These are phyloP conservation scores for Caenorhabditis sp. DNA, from an alignment of 2,888 invertebrate species.

Conservation along the genomic window DNA sequence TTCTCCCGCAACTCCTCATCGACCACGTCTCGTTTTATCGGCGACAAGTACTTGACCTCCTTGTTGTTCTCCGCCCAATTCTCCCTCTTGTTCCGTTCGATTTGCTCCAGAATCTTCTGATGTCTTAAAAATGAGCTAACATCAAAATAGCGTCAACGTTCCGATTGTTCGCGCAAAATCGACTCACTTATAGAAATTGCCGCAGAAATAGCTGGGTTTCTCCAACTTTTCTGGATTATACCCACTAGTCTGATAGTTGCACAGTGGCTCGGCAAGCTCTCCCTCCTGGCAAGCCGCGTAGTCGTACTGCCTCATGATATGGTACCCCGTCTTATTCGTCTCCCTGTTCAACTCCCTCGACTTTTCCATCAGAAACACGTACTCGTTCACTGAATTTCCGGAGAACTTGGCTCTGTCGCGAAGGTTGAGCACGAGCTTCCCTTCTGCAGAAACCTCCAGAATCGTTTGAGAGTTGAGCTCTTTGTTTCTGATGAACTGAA, in stretches of 20 bases:
- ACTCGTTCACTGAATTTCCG: neutral
- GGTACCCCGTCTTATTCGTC: neutral
- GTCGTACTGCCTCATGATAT: neutral
- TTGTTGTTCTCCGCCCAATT: neutral
- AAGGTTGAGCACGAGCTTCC: neutral
- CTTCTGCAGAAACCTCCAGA: neutral
- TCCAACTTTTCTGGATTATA: neutral
- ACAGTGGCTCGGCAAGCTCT: neutral
- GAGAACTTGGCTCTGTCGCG: neutral
- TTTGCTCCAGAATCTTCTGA: neutral
- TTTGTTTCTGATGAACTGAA: constrained; percentile 2
- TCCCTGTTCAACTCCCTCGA: neutral
- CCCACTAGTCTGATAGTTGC: neutral
- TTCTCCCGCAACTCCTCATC: too few relatives aligned
- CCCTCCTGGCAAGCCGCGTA: neutral
- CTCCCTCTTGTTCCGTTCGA: neutral
- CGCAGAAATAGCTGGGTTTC: neutral
- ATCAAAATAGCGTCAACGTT: neutral
- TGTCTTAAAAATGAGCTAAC: neutral
- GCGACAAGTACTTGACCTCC: neutral
- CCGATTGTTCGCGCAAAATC: neutral
- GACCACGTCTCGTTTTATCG: neutral
- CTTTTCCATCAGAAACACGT: neutral
- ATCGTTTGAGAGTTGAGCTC: neutral
- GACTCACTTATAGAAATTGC: neutral